These are phyloP conservation scores for Lithosia quadra DNA, from an alignment of 2,888 invertebrate genomes.

Conservation along the genomic window DNA sequence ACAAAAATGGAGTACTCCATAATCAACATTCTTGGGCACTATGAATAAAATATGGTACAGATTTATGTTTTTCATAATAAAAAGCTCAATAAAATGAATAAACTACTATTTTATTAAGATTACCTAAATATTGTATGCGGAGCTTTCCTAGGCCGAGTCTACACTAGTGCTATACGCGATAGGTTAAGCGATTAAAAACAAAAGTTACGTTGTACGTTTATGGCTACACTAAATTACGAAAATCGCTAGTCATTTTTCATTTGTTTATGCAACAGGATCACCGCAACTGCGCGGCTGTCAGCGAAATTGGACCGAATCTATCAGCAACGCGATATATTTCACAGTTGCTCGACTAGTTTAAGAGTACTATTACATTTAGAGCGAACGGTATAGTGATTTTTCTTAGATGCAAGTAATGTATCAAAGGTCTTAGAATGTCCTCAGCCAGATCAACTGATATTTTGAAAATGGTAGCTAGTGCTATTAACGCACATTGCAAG, in stretches of 20 bases:
- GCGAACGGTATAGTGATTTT: neutral
- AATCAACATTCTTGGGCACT: neutral
- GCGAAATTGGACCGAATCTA: neutral
- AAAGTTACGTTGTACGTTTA: neutral
- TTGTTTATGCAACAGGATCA: neutral
- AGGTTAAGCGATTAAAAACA: neutral
- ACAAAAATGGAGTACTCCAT: neutral
- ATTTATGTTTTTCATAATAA: neutral
- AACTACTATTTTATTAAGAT: neutral
- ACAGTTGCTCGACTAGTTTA: neutral
- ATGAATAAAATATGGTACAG: neutral
- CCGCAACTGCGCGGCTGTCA: neutral
- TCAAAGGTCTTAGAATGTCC: neutral
- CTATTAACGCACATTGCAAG: neutral
- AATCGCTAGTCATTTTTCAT: neutral
- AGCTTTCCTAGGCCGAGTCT: neutral
- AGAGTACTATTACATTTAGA: too few species aligned
- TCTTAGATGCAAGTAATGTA: neutral
- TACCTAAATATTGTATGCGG: neutral
- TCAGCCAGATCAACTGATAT: neutral
- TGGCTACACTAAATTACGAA: neutral
- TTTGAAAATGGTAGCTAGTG: neutral
- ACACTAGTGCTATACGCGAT: neutral
- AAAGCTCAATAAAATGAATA: neutral
- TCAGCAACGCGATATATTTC: neutral